phyloP scores from a whole-genome alignment of 2,888 invertebrate genomes.

The Xestobium rufovillosum region DNA sequence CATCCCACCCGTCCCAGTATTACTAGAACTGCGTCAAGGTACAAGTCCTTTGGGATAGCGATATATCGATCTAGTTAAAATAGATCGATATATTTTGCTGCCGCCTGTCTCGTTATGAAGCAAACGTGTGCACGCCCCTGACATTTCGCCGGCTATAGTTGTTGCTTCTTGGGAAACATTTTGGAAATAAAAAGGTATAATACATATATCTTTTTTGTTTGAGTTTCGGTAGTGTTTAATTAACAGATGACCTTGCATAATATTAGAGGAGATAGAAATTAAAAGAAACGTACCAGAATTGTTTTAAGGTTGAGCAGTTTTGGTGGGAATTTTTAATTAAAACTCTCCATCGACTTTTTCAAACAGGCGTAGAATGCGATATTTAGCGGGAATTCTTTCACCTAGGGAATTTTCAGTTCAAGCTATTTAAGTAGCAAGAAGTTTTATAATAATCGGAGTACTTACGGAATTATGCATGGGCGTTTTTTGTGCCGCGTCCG shows the following conservation, averaged over 20 bases:
- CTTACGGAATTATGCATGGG: constrained; percentile 19
- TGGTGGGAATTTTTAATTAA: constrained; percentile 2
- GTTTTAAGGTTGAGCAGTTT: constrained; percentile 1
- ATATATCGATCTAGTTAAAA: no score
- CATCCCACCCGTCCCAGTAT: no score
- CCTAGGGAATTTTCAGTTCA: no score
- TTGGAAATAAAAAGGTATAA: no score
- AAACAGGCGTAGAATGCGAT: neutral
- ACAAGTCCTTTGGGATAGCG: no score
- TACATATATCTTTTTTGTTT: no score
- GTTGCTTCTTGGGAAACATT: no score
- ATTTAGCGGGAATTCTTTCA: neutral
- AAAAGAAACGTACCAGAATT: neutral
- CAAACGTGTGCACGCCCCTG: no score
- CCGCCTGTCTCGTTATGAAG: no score
- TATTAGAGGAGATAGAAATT: neutral
- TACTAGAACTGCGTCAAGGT: no score
- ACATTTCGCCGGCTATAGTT: no score
- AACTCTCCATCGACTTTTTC: neutral
- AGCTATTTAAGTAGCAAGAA: constrained; percentile 1
- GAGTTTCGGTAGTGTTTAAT: constrained; percentile 1
- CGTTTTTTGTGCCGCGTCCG: constrained; percentile 13
- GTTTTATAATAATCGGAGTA: constrained; percentile 8
- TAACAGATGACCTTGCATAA: constrained; percentile 2
- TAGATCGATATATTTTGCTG: no score